These are phyloP conservation scores for Pipistrellus nathusii DNA, from an alignment of 2,797 vertebrate genomes.

Conservation along the genomic window DNA sequence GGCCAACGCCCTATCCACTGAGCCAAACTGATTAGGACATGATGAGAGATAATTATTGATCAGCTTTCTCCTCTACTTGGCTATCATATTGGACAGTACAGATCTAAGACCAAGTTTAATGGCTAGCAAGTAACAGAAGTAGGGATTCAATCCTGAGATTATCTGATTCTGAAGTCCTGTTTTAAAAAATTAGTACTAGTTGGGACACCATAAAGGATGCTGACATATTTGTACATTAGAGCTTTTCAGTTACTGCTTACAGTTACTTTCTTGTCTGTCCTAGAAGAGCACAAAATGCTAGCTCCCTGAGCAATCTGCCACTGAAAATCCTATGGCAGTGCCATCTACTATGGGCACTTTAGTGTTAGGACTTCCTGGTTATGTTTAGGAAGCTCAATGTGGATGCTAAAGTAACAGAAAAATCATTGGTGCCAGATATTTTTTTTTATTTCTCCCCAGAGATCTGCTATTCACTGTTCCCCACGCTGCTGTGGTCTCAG, in stretches of 20 bases:
- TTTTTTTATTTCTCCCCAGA: background rate
- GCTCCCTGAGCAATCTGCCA: background rate
- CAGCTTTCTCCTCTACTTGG: background rate
- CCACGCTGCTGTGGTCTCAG: background rate
- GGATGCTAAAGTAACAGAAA: background rate
- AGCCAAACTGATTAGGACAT: too few relatives aligned
- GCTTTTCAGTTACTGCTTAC: background rate
- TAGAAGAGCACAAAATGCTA: background rate
- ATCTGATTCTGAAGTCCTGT: background rate
- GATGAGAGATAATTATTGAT: too few relatives aligned
- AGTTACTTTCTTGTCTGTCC: background rate
- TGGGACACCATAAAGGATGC: background rate
- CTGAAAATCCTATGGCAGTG: background rate
- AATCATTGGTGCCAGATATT: background rate
- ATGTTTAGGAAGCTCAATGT: background rate
- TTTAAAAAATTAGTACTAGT: background rate
- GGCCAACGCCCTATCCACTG: too few relatives aligned
- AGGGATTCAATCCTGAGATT: background rate
- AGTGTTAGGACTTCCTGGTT: background rate
- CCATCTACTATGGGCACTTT: background rate
- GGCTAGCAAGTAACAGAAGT: background rate
- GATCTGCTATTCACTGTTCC: background rate
- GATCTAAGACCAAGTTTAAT: background rate
- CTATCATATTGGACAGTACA: background rate
- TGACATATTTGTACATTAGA: background rate